A percentile compares a stretch with the other conserved stretches of the same genome.
These are phyloP conservation scores for Nothocercus nigrocapillus DNA, from an alignment of 2,113 vertebrate genomes.

Conservation along the genomic window DNA sequence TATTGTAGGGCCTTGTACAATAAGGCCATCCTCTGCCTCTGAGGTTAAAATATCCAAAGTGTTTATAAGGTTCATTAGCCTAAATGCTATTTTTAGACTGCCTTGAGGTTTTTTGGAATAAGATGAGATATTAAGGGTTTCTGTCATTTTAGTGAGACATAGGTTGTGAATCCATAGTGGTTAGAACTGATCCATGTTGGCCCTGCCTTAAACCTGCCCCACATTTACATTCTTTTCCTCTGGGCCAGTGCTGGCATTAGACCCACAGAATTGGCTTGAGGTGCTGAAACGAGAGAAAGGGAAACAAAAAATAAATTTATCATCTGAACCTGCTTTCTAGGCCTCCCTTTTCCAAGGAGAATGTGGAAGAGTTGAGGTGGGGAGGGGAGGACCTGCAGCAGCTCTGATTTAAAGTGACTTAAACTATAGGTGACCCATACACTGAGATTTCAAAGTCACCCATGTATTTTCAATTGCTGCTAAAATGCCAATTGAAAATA, in stretches of 20 bases:
- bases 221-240: not conserved
- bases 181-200: not conserved
- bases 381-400: not conserved
- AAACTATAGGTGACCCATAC: not conserved
- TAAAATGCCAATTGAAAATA: not conserved
- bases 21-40: not conserved
- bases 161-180: not conserved
- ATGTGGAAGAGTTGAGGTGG: fast-evolving
- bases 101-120: not conserved
- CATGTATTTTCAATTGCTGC: not conserved
- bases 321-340: not conserved
- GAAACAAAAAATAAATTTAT: not conserved
- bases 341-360: not conserved
- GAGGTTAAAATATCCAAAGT: not conserved
- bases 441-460: not conserved
- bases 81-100: not conserved
- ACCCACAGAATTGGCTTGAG: not conserved
- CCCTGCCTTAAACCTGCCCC: not conserved
- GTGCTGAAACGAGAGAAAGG: not conserved
- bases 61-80: not conserved
- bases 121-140: not conserved
- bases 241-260: not conserved
- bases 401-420: not conserved
- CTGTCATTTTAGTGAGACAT: not conserved
- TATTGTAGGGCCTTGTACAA: not conserved